These are phyloP conservation scores for Cynodonichthys magdalenae DNA, from an alignment of 2,797 vertebrate species.

Conservation along the genomic window DNA sequence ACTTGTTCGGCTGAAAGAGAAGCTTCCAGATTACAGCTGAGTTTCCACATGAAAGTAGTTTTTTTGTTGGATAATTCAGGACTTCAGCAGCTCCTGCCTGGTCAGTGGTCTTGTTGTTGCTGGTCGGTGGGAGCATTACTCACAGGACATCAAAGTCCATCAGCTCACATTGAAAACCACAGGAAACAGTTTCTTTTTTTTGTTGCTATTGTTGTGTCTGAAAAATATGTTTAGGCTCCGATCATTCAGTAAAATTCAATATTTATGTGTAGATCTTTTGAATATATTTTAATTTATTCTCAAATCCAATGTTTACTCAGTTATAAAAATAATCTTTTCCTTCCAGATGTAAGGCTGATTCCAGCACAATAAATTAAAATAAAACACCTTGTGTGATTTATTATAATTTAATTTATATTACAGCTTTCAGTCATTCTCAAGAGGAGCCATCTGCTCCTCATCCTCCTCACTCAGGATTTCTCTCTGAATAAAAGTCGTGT, in stretches of 20 bases:
- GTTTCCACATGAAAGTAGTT: neutral
- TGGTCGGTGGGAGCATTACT: neutral
- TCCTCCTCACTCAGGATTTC: slow-evolving; percentile 2
- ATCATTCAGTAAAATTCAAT: neutral
- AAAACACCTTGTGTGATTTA: slow-evolving; percentile 33
- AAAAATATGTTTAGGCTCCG: neutral
- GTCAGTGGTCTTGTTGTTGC: neutral
- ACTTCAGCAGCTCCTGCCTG: neutral
- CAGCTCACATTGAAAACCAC: too few relatives aligned
- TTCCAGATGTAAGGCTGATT: slow-evolving; percentile 13
- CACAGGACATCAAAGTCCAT: too few relatives aligned
- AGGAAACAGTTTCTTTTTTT: too few relatives aligned
- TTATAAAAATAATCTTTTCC: slow-evolving; percentile 2
- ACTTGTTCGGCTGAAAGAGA: neutral
- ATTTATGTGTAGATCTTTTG: too few relatives aligned
- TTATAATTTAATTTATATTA: slow-evolving; percentile 54
- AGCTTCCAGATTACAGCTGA: too few relatives aligned
- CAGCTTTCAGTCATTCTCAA: slow-evolving; percentile 49
- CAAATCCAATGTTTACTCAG: neutral
- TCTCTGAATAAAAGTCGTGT: slow-evolving; percentile 27
- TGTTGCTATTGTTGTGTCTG: neutral
- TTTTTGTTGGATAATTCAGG: neutral
- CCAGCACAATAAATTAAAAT: slow-evolving; percentile 31
- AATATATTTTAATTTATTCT: too few relatives aligned
- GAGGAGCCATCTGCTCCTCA: slow-evolving; percentile 58